Evolutionary conservation across 2,888 invertebrate genomes (phyloP), one percentile per base, ranked within the genome.

Genomic region (Amphimallon solstitiale): DNA sequence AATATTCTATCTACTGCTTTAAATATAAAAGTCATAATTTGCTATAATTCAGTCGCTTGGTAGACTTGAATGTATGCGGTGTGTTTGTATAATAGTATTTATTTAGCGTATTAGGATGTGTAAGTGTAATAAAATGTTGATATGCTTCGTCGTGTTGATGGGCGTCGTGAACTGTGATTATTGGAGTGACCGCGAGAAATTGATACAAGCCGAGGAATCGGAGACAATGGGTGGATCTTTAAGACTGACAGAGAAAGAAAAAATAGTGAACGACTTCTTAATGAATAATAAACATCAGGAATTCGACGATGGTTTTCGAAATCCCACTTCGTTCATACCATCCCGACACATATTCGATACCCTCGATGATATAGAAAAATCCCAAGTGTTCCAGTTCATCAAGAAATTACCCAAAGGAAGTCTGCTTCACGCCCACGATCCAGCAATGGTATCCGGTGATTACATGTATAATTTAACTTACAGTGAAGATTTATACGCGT

Each of bases 341-440:
- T 63, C 70, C 4, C 56, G 48, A 0, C 43, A 14, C 23, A 89
- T 89, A 72, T 87, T 92, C 74, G 77, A 81, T 1, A 87, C 87
- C 9, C 85, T 86, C 72, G 76, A 84, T 1, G 78, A 83, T 29
- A 89, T 92, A 49, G 81, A 84, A 2, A 71, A 82, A 0, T 90
- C 91, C 0, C 84, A 86, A 68, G 87, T 92, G 0, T 92, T 87
- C 73, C 79, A 85, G 70, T 83, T 90, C 5, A 85, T 92, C 9
- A 83, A 85, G 63, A 79, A 80, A 19, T 86, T 92, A 86, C 92
- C 92, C 0, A 92, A 92, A 80, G 92, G 90, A 2, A 90, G 86
- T 0, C 86, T 87, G 0, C 77, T 91, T n/a, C 92, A 91, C 77
- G 84, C 88, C 0, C 92, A 92, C 75, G 87, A 91, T 70, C 87